Percentiles rank a stretch among this genome's conserved stretches.
Conservation (phyloP, 2,113 vertebrate species). For the Carollia perspicillata region DNA sequence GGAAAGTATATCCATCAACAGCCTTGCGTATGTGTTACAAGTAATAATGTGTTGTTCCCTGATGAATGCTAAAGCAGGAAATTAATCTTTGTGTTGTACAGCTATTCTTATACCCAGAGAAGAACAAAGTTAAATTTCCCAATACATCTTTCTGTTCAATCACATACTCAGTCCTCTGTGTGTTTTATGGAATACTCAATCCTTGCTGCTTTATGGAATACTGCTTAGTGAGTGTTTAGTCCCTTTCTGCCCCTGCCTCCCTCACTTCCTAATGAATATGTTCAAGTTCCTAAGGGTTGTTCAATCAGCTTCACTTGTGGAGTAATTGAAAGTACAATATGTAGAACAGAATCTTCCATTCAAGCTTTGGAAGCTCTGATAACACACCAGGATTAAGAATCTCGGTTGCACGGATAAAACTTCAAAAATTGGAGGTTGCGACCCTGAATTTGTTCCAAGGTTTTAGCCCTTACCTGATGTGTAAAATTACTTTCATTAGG, state of each 20-base stretch:
- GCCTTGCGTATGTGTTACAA: constrained; percentile 76
- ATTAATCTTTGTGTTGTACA: constrained; percentile 77
- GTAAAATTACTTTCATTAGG: background rate
- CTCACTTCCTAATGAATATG: constrained; percentile 51
- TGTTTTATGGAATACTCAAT: constrained; percentile 27
- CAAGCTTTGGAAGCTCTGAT: background rate
- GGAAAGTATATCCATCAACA: constrained; percentile 73
- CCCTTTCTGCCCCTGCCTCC: constrained; percentile 8
- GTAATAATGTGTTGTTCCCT: constrained; percentile 79
- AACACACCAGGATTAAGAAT: background rate
- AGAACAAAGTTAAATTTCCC: constrained; percentile 68
- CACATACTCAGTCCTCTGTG: constrained; percentile 51
- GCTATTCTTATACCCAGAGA: constrained; percentile 66
- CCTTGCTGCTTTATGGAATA: constrained; percentile 41
- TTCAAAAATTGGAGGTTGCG: constrained; percentile 11
- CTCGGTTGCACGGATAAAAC: background rate
- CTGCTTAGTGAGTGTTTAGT: background rate
- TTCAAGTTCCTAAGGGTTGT: constrained; percentile 48
- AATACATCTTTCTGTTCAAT: constrained; percentile 69
- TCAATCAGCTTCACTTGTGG: background rate
- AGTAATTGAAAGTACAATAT: background rate
- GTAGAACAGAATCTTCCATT: background rate
- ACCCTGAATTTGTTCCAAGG: background rate
- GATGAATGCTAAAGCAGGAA: constrained; percentile 81
- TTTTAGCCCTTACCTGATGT: background rate